Evolutionary conservation across 2,888 invertebrate species (phyloP).

Genomic region (Spatulosminthurus flaviceps): DNA sequence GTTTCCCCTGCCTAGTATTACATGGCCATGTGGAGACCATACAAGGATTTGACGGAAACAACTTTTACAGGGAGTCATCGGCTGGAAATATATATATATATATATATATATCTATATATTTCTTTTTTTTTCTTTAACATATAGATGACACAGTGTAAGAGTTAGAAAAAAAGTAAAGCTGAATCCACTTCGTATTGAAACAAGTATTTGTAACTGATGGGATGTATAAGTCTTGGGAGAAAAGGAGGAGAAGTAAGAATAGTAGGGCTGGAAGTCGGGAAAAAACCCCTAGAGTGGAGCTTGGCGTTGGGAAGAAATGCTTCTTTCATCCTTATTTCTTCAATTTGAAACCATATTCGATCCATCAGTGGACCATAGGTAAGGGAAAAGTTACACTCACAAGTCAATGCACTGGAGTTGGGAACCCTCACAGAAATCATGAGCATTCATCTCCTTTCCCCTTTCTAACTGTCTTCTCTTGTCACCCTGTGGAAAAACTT

Average conservation of each 20-base stretch:
- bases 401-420: background rate
- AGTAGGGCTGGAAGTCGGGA: too few relatives aligned
- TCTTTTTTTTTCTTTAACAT: too few relatives aligned
- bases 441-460: conserved; percentile 9
- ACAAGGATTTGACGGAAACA: background rate
- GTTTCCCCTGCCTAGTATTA: conserved; percentile 36
- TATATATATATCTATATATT: too few relatives aligned
- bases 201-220: conserved; percentile 11
- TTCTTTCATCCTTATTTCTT: conserved; percentile 51
- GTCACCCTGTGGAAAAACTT: background rate
- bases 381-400: conserved; percentile 14
- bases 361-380: conserved; percentile 55
- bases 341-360: conserved; percentile 56
- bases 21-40: background rate
- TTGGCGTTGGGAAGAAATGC: conserved; percentile 49
- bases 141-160: too few relatives aligned
- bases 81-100: background rate
- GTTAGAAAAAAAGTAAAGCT: conserved; percentile 16
- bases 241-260: background rate
- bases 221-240: background rate
- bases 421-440: background rate
- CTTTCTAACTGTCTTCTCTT: background rate
- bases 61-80: conserved; percentile 5
- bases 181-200: conserved; percentile 28
- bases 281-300: conserved; percentile 51